Conservation (phyloP, 2,888 invertebrate species). For the Polymixis lichenea region DNA sequence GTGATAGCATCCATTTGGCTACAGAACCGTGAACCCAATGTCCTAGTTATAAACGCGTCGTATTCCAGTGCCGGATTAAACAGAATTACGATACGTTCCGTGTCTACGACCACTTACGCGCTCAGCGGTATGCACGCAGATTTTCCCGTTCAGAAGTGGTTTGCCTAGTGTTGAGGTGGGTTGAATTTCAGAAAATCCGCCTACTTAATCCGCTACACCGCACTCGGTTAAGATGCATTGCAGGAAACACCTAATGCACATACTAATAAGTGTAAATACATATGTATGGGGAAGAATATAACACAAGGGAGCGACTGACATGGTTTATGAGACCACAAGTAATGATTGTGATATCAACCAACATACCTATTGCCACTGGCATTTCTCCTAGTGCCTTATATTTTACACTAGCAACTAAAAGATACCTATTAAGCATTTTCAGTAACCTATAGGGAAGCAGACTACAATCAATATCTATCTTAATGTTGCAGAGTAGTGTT, state of each 20-base stretch:
- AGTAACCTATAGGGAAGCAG: neutral
- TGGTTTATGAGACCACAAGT: neutral
- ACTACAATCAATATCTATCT: conserved; percentile 27
- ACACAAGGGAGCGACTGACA: neutral
- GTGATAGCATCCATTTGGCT: conserved; percentile 55
- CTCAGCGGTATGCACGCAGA: neutral
- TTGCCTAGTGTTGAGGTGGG: neutral
- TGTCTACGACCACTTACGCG: neutral
- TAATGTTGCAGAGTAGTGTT: conserved; percentile 25
- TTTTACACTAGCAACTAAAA: neutral
- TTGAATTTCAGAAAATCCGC: conserved; percentile 8
- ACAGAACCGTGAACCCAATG: conserved; percentile 38
- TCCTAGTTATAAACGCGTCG: conserved; percentile 41
- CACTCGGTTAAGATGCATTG: neutral
- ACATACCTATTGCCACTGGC: neutral
- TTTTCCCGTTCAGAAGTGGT: neutral
- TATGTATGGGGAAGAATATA: neutral
- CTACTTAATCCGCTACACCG: neutral
- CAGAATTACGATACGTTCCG: conserved; percentile 50
- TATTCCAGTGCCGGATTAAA: conserved; percentile 44
- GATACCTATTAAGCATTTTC: neutral
- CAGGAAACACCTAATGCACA: neutral
- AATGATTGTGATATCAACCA: neutral
- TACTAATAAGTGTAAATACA: neutral
- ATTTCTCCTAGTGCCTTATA: neutral